Evolutionary conservation across 2,113 vertebrate genomes (phyloP).

Genomic region (Procavia capensis): DNA sequence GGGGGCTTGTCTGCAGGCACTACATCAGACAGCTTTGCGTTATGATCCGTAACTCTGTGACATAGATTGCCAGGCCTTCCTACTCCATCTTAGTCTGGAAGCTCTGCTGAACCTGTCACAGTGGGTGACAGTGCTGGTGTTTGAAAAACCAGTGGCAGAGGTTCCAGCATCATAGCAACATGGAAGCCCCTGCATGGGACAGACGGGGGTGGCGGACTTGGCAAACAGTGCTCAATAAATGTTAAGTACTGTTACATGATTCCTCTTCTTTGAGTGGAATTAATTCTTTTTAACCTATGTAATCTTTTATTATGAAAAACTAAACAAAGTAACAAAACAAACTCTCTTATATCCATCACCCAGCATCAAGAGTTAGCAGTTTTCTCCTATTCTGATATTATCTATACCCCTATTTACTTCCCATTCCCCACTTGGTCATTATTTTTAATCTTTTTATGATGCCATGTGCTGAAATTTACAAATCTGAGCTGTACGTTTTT

Average conservation of each 20-base stretch:
- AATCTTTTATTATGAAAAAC: slow-evolving; percentile 21
- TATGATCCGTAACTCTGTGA: background rate
- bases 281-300: background rate
- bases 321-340: background rate
- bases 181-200: background rate
- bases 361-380: background rate
- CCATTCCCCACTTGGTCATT: background rate
- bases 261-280: slow-evolving; percentile 1
- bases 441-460: background rate
- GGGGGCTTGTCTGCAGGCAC: background rate
- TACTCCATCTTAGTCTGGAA: background rate
- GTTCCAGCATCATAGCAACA: background rate
- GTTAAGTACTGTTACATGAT: background rate
- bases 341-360: background rate
- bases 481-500: background rate
- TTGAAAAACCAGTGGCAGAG: background rate
- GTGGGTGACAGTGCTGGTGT: background rate
- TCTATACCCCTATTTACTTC: background rate
- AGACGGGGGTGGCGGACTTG: background rate
- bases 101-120: background rate
- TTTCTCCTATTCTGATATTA: background rate
- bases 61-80: background rate
- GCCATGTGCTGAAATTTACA: background rate
- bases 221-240: slow-evolving; percentile 13
- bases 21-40: background rate